Percentiles rank a stretch among this genome's conserved stretches.
These are phyloP conservation scores for Scyliorhinus canicula DNA, from an alignment of 2,797 vertebrate genomes.

Conservation along the genomic window DNA sequence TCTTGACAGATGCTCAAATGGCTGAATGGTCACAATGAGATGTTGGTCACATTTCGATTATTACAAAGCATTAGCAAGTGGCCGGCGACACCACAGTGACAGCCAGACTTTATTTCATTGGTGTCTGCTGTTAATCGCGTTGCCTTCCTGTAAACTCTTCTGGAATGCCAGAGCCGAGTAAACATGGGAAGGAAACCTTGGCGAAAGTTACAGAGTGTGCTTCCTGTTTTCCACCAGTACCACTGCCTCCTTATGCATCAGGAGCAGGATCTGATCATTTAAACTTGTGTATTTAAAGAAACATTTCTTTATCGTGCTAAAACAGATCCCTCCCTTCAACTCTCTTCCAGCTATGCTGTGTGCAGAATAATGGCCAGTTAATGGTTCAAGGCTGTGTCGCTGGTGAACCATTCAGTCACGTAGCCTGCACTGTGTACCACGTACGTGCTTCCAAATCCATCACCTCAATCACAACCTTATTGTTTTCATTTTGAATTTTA, in stretches of 20 bases:
- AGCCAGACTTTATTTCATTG: conserved; percentile 18
- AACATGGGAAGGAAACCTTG: conserved; percentile 30
- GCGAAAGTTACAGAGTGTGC: conserved; percentile 24
- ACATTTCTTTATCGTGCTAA: conserved; percentile 18
- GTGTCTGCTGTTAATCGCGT: conserved; percentile 33
- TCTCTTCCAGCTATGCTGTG: background rate
- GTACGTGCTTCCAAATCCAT: background rate
- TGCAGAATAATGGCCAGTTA: background rate
- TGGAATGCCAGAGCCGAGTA: background rate
- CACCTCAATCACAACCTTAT: background rate
- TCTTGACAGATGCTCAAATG: background rate
- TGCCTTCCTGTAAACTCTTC: conserved; percentile 17
- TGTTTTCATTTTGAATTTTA: background rate
- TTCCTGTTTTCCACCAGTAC: conserved; percentile 24
- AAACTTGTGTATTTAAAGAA: background rate
- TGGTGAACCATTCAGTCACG: background rate
- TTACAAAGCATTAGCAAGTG: background rate
- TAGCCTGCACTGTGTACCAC: background rate
- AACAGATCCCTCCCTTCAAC: conserved; percentile 4
- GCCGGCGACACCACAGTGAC: background rate
- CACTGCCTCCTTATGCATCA: background rate
- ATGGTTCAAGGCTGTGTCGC: conserved; percentile 1
- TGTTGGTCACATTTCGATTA: background rate
- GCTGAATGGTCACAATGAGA: background rate
- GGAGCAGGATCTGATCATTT: background rate